phyloP scores from a whole-genome alignment of 2,113 vertebrate genomes.

The Cyanocitta stelleri region DNA sequence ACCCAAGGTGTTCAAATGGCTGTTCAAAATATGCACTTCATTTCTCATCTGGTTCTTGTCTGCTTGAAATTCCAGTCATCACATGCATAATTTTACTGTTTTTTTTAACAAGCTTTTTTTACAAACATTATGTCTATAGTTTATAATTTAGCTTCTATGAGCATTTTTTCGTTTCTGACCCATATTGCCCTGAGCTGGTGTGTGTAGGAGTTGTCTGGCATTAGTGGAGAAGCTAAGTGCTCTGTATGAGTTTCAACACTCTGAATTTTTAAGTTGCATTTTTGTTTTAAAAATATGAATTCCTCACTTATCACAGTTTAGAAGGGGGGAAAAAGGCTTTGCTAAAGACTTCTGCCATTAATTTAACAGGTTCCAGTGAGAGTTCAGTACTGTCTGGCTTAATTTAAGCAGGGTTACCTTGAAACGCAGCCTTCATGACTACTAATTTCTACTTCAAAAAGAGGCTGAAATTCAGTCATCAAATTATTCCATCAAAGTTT shows the following conservation, averaged over 20 bases:
- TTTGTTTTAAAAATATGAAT: conserved; percentile 10
- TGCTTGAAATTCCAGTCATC: background rate
- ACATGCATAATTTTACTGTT: background rate
- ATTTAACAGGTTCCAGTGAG: conserved; percentile 5
- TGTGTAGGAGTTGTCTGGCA: background rate
- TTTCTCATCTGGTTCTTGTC: background rate
- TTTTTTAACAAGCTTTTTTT: background rate
- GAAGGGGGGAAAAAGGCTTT: background rate
- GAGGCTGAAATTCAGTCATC: background rate
- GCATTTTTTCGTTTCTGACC: background rate
- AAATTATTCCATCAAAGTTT: conserved; percentile 2
- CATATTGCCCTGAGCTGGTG: background rate
- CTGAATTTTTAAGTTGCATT: background rate
- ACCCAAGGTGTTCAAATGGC: background rate
- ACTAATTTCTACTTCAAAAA: conserved; percentile 26
- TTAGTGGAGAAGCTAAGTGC: background rate
- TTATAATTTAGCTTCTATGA: background rate
- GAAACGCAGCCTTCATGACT: background rate
- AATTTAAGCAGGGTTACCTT: conserved; percentile 19
- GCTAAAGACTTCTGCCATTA: background rate
- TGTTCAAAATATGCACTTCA: background rate
- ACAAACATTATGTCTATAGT: background rate
- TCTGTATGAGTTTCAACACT: background rate
- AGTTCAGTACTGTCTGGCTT: conserved; percentile 10
- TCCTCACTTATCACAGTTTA: background rate